These are phyloP conservation scores for Squalus acanthias DNA, from an alignment of 2,797 vertebrate genomes.

Conservation along the genomic window DNA sequence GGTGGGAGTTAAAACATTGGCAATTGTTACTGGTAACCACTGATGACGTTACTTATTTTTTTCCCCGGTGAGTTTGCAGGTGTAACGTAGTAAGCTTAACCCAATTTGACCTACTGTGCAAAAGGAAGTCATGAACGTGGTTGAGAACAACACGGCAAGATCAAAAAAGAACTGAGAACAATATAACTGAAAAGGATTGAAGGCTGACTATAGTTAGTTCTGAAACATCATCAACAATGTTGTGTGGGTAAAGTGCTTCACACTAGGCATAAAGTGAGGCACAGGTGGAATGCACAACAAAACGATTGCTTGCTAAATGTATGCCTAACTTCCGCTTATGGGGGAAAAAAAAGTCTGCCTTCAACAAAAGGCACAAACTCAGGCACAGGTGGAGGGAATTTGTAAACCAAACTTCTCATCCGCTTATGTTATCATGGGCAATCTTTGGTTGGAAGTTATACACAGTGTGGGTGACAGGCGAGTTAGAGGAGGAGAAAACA, in stretches of 20 bases:
- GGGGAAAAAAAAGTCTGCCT: neutral
- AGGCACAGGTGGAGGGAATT: neutral
- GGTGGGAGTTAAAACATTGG: neutral
- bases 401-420: neutral
- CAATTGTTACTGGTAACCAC: neutral
- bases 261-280: neutral
- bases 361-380: neutral
- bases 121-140: neutral
- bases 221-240: neutral
- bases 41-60: neutral
- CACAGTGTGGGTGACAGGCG: neutral
- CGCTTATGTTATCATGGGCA: neutral
- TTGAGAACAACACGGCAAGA: neutral
- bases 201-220: neutral
- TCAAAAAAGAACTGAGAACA: no score
- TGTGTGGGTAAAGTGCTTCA: neutral
- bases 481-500: neutral
- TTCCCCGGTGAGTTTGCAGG: neutral
- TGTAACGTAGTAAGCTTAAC: neutral
- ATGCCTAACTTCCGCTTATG: neutral
- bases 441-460: neutral
- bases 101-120: neutral
- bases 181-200: no score
- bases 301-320: neutral
- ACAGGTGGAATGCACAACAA: neutral